Evolutionary conservation across 1,140 invertebrate genomes (phyloP).

Genomic region (Brachionus plicatilis): DNA sequence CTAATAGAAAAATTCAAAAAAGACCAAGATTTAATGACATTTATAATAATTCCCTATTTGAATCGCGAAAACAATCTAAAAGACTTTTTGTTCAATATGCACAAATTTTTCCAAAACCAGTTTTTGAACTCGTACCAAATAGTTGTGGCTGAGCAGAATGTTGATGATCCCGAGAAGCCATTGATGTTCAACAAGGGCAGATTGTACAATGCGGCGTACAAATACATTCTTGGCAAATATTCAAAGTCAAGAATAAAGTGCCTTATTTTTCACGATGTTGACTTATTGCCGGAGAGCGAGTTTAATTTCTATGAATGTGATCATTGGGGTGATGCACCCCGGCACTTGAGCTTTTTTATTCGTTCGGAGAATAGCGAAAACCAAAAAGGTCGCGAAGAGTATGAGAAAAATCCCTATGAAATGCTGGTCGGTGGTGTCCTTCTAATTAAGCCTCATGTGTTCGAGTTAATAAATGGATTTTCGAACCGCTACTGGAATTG

Average conservation of each 20-base stretch:
- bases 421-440: conserved; percentile 73
- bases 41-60: conserved; percentile 8
- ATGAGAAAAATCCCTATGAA: conserved; percentile 66
- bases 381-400: not conserved
- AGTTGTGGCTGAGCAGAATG: not conserved
- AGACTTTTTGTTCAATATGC: conserved; percentile 24
- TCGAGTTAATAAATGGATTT: conserved; percentile 77
- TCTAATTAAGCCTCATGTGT: conserved; percentile 61
- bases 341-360: conserved; percentile 10
- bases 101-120: not conserved
- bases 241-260: conserved; percentile 64
- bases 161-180: not conserved
- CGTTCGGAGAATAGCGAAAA: not conserved
- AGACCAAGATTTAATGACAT: not conserved
- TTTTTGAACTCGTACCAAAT: conserved; percentile 1
- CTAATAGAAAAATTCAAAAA: not conserved
- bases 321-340: not conserved
- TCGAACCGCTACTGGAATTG: conserved; percentile 79
- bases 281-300: conserved; percentile 15
- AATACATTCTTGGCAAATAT: conserved; percentile 63
- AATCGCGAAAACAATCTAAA: not conserved
- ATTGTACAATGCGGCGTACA: conserved; percentile 87
- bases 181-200: conserved; percentile 76
- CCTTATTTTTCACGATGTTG: conserved; percentile 77
- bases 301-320: conserved; percentile 29